These are phyloP conservation scores for Irena cyanogastra DNA, from an alignment of 2,113 vertebrate species.

Conservation along the genomic window DNA sequence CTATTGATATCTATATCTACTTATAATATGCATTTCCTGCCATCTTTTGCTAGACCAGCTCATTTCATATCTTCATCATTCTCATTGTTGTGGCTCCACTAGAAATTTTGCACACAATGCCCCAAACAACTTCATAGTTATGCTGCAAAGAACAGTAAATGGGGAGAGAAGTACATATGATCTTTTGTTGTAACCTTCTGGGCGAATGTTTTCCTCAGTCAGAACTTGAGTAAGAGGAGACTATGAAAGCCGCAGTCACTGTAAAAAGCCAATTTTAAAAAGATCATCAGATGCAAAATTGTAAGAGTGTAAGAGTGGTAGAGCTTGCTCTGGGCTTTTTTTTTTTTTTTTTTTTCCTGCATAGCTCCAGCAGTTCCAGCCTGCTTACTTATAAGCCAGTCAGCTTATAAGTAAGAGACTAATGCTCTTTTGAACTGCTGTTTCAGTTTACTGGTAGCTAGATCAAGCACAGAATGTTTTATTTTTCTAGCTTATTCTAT, in stretches of 20 bases:
- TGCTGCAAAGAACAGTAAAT: neutral
- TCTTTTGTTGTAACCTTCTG: neutral
- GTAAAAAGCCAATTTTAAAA: neutral
- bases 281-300: neutral
- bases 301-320: neutral
- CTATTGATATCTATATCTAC: neutral
- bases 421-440: neutral
- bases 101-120: neutral
- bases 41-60: neutral
- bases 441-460: neutral
- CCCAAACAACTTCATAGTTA: neutral
- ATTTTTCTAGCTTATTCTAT: neutral
- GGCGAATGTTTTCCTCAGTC: neutral
- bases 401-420: neutral
- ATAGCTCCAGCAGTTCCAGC: neutral
- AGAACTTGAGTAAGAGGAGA: neutral
- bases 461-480: neutral
- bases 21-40: neutral
- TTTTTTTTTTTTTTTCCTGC: neutral
- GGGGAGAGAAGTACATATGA: neutral
- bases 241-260: neutral
- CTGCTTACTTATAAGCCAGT: neutral
- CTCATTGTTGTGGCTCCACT: neutral
- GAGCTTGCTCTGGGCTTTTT: neutral
- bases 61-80: neutral